These are phyloP conservation scores for Yponomeuta cagnagella DNA, from an alignment of 2,888 invertebrate species.

Conservation along the genomic window DNA sequence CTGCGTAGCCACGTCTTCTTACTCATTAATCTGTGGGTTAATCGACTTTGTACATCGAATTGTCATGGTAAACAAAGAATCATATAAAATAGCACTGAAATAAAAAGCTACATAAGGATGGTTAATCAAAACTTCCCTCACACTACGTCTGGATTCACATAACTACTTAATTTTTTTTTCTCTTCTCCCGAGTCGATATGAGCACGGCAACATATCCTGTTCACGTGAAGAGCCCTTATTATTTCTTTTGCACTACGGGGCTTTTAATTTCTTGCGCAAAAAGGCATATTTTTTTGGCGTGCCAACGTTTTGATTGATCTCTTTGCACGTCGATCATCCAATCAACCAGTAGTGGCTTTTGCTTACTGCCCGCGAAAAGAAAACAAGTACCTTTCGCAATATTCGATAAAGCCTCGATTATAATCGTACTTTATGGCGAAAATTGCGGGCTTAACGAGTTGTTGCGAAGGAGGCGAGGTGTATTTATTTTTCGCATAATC, in stretches of 20 bases:
- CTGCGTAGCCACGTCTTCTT: too few relatives aligned
- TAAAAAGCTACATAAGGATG: too few relatives aligned
- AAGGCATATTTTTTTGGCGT: constrained; percentile 12
- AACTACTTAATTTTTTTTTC: too few relatives aligned
- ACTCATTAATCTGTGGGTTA: too few relatives aligned
- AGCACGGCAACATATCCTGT: background rate
- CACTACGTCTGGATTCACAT: too few relatives aligned
- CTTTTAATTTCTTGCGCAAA: background rate
- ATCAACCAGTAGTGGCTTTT: constrained; percentile 46
- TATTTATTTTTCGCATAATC: constrained; percentile 52
- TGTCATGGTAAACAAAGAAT: too few relatives aligned
- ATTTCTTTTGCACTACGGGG: background rate
- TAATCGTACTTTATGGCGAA: constrained; percentile 30
- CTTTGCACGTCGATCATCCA: constrained; percentile 61
- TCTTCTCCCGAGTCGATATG: background rate
- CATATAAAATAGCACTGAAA: too few relatives aligned
- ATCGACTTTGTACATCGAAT: too few relatives aligned
- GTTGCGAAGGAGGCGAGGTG: constrained; percentile 47
- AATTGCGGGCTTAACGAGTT: constrained; percentile 41
- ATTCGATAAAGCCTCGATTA: constrained; percentile 18
- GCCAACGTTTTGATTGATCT: constrained; percentile 26
- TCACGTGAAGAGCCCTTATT: background rate
- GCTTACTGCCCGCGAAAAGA: background rate
- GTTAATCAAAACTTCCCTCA: too few relatives aligned
- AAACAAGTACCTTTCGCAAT: constrained; percentile 11